A percentile compares a stretch with the other conserved stretches of the same genome.
Conservation (phyloP, 1,140 invertebrate species). For the Drosophila kepulauana region DNA sequence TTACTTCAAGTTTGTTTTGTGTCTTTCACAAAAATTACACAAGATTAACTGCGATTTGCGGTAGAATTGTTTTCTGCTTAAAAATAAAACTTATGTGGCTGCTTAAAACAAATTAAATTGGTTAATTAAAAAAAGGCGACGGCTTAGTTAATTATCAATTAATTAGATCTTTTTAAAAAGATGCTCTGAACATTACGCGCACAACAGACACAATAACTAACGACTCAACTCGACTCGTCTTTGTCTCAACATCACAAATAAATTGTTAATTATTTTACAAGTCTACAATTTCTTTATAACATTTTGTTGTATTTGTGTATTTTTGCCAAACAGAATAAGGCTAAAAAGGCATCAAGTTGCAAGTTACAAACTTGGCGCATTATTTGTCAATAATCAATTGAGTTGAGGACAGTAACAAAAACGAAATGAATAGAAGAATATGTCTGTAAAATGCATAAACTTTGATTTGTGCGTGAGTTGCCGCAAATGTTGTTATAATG, state of each 20-base stretch:
- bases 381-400: constrained; percentile 9
- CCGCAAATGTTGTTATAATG: background rate
- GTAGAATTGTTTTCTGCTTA: constrained; percentile 14
- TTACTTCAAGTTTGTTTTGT: constrained; percentile 14
- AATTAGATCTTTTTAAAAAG: constrained; percentile 1
- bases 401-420: constrained; percentile 8
- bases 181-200: background rate
- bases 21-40: constrained; percentile 25
- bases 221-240: background rate
- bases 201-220: constrained; percentile 12
- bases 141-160: constrained; percentile 15
- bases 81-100: constrained; percentile 28
- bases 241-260: background rate
- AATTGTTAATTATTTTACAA: constrained; percentile 19
- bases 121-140: constrained; percentile 25
- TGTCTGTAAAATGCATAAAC: constrained; percentile 38
- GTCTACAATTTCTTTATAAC: background rate
- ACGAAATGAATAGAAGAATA: background rate
- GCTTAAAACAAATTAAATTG: constrained; percentile 33
- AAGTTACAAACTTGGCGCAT: background rate
- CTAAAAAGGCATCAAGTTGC: background rate
- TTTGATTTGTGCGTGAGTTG: constrained; percentile 32
- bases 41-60: background rate
- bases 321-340: background rate
- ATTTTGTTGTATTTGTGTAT: background rate